Conservation (phyloP, 2,888 invertebrate species). For the Euspilapteryx auroguttella region DNA sequence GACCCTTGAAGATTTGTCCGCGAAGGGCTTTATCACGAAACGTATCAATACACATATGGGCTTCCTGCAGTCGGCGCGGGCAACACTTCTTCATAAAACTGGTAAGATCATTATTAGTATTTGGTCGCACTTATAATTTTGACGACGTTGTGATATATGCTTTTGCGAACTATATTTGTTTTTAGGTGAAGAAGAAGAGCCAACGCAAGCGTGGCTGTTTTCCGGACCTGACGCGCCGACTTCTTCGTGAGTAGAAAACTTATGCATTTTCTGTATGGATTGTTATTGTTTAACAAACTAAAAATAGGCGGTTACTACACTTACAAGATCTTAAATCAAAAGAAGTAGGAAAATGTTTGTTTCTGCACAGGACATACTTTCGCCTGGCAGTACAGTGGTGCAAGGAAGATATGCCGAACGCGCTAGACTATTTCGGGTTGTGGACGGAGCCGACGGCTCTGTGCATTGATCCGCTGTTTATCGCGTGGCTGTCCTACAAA, state of each 20-base stretch:
- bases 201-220: conserved; percentile 38
- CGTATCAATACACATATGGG: conserved; percentile 20
- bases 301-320: too few relatives aligned
- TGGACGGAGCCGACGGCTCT: conserved; percentile 29
- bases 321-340: too few relatives aligned
- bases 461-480: conserved; percentile 64
- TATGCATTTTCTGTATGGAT: neutral
- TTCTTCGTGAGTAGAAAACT: conserved; percentile 20
- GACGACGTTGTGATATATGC: too few relatives aligned
- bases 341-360: neutral
- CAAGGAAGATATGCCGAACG: conserved; percentile 7
- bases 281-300: too few relatives aligned
- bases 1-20: conserved; percentile 53
- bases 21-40: conserved; percentile 23
- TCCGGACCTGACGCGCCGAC: conserved; percentile 32
- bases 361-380: conserved; percentile 22
- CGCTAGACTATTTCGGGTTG: conserved; percentile 27
- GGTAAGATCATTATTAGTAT: too few relatives aligned
- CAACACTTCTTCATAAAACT: conserved; percentile 19
- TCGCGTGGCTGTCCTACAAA: conserved; percentile 66
- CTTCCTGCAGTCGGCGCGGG: conserved; percentile 20
- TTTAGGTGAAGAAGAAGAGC: conserved; percentile 15
- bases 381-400: conserved; percentile 29
- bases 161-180: too few relatives aligned
- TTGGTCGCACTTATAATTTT: too few relatives aligned